Conservation (phyloP, 2,888 invertebrate species). For the Lathronympha strigana region DNA sequence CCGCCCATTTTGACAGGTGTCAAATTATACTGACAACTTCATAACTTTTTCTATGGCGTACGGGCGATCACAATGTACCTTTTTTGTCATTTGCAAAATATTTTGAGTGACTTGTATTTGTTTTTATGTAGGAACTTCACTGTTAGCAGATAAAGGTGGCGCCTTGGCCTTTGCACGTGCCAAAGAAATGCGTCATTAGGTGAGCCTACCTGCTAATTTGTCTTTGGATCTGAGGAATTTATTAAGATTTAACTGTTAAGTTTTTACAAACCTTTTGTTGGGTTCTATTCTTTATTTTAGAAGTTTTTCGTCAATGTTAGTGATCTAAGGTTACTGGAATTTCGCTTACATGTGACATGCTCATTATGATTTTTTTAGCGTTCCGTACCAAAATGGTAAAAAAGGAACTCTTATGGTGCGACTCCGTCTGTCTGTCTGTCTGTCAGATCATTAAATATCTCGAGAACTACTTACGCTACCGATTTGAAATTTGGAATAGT, state of each 20-base stretch:
- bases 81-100: conserved; percentile 44
- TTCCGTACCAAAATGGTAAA: no score
- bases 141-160: conserved; percentile 49
- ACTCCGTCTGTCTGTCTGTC: no score
- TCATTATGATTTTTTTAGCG: neutral
- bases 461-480: no score
- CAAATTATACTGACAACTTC: conserved; percentile 75
- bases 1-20: conserved; percentile 77
- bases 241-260: conserved; percentile 7
- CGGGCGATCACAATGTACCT: conserved; percentile 45
- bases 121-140: conserved; percentile 47
- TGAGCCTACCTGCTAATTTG: conserved; percentile 41
- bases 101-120: conserved; percentile 46
- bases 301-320: conserved; percentile 5
- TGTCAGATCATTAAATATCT: no score
- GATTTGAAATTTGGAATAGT: no score
- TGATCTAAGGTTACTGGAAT: conserved; percentile 1
- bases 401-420: no score
- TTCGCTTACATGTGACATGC: neutral
- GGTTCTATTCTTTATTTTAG: neutral
- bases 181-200: conserved; percentile 38
- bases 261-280: neutral
- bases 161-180: conserved; percentile 43
- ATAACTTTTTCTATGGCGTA: conserved; percentile 56
- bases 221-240: conserved; percentile 35